A percentile compares a stretch with the other conserved stretches of the same genome.
Evolutionary conservation across 2,113 vertebrate genomes (phyloP).

Genomic region (Hypanus sabinus): DNA sequence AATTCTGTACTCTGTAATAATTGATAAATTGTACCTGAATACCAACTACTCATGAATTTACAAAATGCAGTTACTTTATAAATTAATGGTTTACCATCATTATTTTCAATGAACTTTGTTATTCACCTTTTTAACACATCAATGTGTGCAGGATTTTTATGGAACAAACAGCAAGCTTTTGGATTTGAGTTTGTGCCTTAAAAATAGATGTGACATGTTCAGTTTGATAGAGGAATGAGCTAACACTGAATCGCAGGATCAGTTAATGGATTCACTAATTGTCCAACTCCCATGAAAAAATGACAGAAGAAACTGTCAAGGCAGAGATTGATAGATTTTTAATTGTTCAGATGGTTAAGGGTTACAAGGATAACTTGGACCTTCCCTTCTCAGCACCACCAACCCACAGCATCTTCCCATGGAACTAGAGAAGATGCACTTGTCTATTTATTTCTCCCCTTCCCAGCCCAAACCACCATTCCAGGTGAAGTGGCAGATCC

Average conservation of each 20-base stretch:
- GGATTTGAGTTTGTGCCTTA: neutral
- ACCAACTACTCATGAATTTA: neutral
- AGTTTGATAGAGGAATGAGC: neutral
- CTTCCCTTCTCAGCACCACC: too few relatives aligned
- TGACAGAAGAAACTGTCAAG: neutral
- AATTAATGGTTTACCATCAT: neutral
- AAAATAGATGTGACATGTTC: neutral
- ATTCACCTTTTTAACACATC: neutral
- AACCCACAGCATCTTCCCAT: too few relatives aligned
- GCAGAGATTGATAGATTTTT: neutral
- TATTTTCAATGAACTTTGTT: neutral
- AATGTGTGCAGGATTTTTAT: neutral
- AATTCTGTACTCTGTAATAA: neutral
- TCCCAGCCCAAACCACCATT: too few relatives aligned
- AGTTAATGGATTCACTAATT: neutral
- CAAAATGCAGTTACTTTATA: neutral
- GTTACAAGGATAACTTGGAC: too few relatives aligned
- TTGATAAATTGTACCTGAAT: neutral
- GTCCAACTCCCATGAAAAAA: neutral
- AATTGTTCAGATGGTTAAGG: neutral
- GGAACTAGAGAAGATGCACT: too few relatives aligned
- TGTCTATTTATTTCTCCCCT: too few relatives aligned
- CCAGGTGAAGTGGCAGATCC: too few relatives aligned
- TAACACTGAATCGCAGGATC: neutral
- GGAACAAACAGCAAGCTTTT: neutral